Evolutionary conservation across 1,140 invertebrate species (phyloP).

Genomic region (Chironomus striatipennis): DNA sequence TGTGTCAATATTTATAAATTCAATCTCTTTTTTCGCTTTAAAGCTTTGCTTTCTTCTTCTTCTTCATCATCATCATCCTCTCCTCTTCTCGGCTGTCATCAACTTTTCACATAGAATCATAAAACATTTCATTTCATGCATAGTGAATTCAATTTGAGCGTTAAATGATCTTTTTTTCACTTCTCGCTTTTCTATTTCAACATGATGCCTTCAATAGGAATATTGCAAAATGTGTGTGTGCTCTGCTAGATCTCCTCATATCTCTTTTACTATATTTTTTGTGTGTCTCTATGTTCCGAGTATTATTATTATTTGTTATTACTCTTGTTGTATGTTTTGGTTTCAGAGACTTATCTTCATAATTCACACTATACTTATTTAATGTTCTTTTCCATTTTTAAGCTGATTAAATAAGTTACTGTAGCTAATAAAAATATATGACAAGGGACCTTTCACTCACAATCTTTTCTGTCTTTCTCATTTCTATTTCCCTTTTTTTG

Average conservation of each 20-base stretch:
- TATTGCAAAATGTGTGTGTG: background rate
- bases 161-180: slow-evolving; percentile 19
- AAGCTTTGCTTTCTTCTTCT: background rate
- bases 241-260: too few species aligned
- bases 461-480: background rate
- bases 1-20: slow-evolving; percentile 22
- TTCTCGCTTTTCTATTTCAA: slow-evolving; percentile 2
- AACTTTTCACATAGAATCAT: slow-evolving; percentile 20
- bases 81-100: slow-evolving; percentile 11
- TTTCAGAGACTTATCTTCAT: slow-evolving; percentile 17
- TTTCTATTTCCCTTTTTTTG: too few species aligned
- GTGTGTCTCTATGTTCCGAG: background rate
- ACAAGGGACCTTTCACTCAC: background rate
- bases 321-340: background rate
- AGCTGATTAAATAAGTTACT: slow-evolving; percentile 20
- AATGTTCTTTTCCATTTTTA: slow-evolving; percentile 10
- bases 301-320: background rate
- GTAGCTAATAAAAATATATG: slow-evolving; percentile 8
- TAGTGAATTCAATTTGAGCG: slow-evolving; percentile 21
- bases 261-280: background rate
- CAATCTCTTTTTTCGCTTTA: slow-evolving; percentile 7
- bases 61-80: too few species aligned
- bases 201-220: background rate
- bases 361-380: slow-evolving; percentile 11
- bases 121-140: slow-evolving; percentile 23